phyloP scores from a whole-genome alignment of 2,797 vertebrate species.

The Lophius americanus region DNA sequence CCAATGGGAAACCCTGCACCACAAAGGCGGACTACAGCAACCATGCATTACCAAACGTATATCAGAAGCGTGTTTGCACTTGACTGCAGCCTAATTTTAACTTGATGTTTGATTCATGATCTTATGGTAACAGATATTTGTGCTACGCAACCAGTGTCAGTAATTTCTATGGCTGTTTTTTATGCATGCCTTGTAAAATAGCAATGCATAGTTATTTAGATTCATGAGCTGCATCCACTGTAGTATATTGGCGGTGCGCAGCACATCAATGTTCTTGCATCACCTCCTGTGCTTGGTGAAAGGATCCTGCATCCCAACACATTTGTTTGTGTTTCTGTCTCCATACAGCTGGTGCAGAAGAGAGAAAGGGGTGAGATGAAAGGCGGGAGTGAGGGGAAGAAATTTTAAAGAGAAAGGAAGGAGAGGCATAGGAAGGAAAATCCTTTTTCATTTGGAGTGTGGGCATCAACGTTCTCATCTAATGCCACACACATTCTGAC shows the following conservation, averaged over 20 bases:
- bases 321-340: slow-evolving; percentile 34
- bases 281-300: not conserved
- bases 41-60: slow-evolving; percentile 11
- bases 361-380: slow-evolving; percentile 23
- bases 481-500: slow-evolving; percentile 40
- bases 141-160: slow-evolving; percentile 9
- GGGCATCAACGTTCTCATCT: slow-evolving; percentile 12
- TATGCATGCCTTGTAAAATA: slow-evolving; percentile 10
- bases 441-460: slow-evolving; percentile 6
- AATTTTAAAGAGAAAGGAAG: slow-evolving; percentile 26
- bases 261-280: slow-evolving; percentile 22
- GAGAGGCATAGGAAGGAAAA: slow-evolving; percentile 1
- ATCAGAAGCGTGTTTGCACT: slow-evolving; percentile 15
- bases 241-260: slow-evolving; percentile 10
- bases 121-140: slow-evolving; percentile 16
- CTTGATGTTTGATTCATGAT: slow-evolving; percentile 31
- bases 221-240: slow-evolving; percentile 29
- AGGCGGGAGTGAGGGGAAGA: not conserved
- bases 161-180: slow-evolving; percentile 19
- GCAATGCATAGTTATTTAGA: slow-evolving; percentile 33
- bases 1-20: slow-evolving; percentile 31
- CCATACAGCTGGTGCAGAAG: slow-evolving; percentile 18
- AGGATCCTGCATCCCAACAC: slow-evolving; percentile 19
- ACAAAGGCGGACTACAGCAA: slow-evolving; percentile 37
- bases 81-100: slow-evolving; percentile 16